Base-by-base conservation (phyloP, 2,797 vertebrate genomes). In the Nannoperca obscura region DNA sequence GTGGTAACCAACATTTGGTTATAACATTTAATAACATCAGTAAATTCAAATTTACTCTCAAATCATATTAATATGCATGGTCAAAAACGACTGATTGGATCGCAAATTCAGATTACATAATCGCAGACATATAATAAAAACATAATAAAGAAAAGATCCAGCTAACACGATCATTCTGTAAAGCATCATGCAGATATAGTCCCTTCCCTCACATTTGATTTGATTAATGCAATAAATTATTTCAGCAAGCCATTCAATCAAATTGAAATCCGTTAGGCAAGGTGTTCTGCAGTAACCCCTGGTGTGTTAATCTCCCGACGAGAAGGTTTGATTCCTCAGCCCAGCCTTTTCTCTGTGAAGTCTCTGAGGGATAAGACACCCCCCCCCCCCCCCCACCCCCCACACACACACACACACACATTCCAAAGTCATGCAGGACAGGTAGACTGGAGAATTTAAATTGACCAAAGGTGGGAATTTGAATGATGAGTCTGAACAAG, bases 271-370 rank as follows among this genome's bases (percentile, higher is more conserved):
- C 40, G 44, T 77, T 24, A 60, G 78, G 17, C 32, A 57, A 77
- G 64, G 47, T 34, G 52, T 55, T 75, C 71, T 68, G 61, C 42
- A 20, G 66, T 63, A 70, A 32, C 68, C 50, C 55, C 75, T 19
- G 32, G 65, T 82, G 76, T 42, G 59, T 76, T 87, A 70, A 89
- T 90, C 77, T 86, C 52, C 47, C 24, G 24, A 73, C 47, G 34
- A 59, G 63, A 81, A 65, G 67, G 42, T 76, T 53, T 63, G 67
- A 82, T 83, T 84, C 63, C 46, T 70, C 34, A 22, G 49, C 46
- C 19, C 6, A 34, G 71, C 44, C 46, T 81, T 66, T 59, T 5
- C 22, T 55, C 27, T 73, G 8, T 3, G 36, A 79, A 34, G 53
- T 63, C 53, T 71, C 61, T 46, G 42, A 9, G 17, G 50, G 42